phyloP scores from a whole-genome alignment of 30 jellyfish, hydroid and myxozoan genomes.

The Hydractinia symbiolongicarpus region DNA sequence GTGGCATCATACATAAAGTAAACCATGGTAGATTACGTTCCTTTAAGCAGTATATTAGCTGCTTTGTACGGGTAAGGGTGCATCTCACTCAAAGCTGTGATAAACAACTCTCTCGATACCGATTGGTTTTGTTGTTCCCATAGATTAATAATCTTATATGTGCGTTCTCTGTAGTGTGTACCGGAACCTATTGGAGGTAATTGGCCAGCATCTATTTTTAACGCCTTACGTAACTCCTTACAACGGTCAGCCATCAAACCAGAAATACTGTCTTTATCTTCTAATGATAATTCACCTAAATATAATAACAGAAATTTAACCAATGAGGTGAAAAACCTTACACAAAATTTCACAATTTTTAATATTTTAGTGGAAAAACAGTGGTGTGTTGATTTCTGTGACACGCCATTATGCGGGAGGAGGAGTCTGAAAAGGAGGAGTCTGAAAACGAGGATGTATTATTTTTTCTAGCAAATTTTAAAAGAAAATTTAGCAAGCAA shows the following conservation, averaged over 20 bases:
- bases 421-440: no score
- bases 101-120: background rate
- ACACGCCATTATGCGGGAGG: no score
- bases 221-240: conserved; percentile 7
- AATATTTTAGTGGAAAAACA: no score
- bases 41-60: background rate
- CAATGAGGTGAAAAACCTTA: no score
- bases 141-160: background rate
- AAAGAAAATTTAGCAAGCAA: no score
- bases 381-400: no score
- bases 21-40: no score
- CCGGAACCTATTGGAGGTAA: background rate
- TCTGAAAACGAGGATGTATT: no score
- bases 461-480: no score
- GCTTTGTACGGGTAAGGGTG: background rate
- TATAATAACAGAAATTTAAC: background rate
- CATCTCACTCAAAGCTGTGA: background rate
- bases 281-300: background rate
- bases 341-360: no score
- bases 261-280: conserved; percentile 16
- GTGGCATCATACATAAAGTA: no score
- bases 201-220: background rate
- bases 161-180: background rate
- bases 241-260: conserved; percentile 9
- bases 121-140: conserved; percentile 13